Conservation (phyloP, 2,113 vertebrate species). For the Silurus meridionalis region DNA sequence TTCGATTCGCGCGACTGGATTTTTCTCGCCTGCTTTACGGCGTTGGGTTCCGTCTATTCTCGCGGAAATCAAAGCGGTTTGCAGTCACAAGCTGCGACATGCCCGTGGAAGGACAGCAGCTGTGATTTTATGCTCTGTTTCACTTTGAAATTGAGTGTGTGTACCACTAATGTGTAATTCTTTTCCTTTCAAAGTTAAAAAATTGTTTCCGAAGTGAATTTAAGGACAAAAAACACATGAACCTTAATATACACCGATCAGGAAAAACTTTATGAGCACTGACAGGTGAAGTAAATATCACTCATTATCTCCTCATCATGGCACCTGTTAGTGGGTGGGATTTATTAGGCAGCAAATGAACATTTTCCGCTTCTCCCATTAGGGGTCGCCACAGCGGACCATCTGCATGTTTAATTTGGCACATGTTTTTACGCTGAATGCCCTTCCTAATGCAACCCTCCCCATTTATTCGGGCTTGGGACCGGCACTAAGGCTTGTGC, state of each 20-base stretch:
- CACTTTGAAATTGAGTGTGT: slow-evolving; percentile 22
- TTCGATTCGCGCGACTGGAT: slow-evolving; percentile 10
- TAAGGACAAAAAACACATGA: slow-evolving; percentile 19
- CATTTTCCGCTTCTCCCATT: no score
- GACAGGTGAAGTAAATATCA: no score
- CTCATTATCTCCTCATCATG: slow-evolving; percentile 23
- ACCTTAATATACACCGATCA: slow-evolving; percentile 21
- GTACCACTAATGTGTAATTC: neutral
- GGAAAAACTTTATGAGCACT: no score
- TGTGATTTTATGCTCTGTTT: slow-evolving; percentile 40
- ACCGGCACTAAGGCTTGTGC: no score
- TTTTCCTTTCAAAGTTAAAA: neutral
- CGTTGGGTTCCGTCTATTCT: neutral
- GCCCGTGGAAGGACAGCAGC: neutral
- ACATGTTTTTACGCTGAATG: no score
- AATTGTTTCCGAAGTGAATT: slow-evolving; percentile 29
- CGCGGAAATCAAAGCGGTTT: neutral
- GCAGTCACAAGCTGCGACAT: slow-evolving; percentile 6
- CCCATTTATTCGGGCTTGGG: no score
- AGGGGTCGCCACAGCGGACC: no score
- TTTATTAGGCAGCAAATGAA: slow-evolving; percentile 58
- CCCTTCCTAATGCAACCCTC: no score
- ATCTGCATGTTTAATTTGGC: no score
- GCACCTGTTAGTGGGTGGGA: slow-evolving; percentile 60
- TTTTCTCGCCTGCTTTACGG: neutral